phyloP scores from a whole-genome alignment of 2,888 invertebrate species.

The Brenthis daphne region DNA sequence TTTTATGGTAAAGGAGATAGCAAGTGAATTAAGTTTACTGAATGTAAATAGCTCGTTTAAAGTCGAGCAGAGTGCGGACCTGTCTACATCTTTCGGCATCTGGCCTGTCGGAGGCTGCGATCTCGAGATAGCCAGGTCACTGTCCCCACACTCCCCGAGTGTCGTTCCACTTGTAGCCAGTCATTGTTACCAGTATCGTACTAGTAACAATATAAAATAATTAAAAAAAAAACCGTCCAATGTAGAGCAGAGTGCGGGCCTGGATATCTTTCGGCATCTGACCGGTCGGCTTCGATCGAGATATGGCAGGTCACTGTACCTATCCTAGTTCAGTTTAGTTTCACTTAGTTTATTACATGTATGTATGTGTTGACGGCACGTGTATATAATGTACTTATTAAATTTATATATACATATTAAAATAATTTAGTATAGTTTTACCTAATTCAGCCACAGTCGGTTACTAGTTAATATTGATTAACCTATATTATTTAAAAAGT shows the following conservation, averaged over 20 bases:
- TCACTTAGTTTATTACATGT: too few species aligned
- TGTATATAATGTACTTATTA: too few species aligned
- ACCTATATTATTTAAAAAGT: too few species aligned
- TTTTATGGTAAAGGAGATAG: conserved; percentile 15
- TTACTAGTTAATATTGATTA: too few species aligned
- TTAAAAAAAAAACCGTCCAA: not conserved
- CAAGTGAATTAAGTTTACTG: conserved; percentile 22
- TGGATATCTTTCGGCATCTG: conserved; percentile 9
- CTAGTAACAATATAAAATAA: not conserved
- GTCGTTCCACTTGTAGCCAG: conserved; percentile 29
- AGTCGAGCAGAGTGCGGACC: conserved; percentile 54
- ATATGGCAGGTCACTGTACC: not conserved
- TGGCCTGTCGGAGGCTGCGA: conserved; percentile 81
- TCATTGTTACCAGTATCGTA: conserved; percentile 4
- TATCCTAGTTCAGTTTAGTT: too few species aligned
- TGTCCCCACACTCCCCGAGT: conserved; percentile 61
- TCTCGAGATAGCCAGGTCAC: conserved; percentile 77
- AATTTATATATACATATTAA: too few species aligned
- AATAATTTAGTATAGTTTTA: too few species aligned
- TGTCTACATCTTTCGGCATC: conserved; percentile 79
- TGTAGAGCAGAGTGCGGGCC: not conserved
- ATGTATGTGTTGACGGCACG: too few species aligned
- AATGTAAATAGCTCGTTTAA: conserved; percentile 38
- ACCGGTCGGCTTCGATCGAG: conserved; percentile 4
- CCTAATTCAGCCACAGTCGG: too few species aligned